phyloP scores from a whole-genome alignment of 2,113 vertebrate species.

The Notothenia coriiceps region DNA sequence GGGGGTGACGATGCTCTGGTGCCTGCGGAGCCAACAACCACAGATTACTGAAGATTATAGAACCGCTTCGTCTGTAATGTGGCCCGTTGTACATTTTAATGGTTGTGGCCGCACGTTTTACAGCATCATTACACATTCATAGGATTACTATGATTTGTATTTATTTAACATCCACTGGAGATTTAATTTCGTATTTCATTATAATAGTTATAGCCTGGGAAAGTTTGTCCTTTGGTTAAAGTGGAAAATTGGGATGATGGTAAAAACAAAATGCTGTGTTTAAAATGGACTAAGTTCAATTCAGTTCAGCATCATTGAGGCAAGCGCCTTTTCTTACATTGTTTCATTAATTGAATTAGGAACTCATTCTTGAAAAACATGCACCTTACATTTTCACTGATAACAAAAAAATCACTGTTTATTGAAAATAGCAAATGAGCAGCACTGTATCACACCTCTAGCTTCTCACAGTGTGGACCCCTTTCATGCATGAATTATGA shows the following conservation, averaged over 20 bases:
- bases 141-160: constrained; percentile 42
- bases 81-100: constrained; percentile 53
- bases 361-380: constrained; percentile 33
- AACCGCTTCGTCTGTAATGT: constrained; percentile 62
- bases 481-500: no score
- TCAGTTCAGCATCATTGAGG: constrained; percentile 28
- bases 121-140: constrained; percentile 56
- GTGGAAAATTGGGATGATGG: constrained; percentile 22
- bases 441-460: constrained; percentile 17
- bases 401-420: constrained; percentile 40
- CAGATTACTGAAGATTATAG: constrained; percentile 67
- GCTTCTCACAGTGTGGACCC: constrained; percentile 11
- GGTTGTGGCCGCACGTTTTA: constrained; percentile 58
- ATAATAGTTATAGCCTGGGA: constrained; percentile 40
- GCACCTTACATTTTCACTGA: constrained; percentile 18
- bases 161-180: constrained; percentile 27
- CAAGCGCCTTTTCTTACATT: constrained; percentile 13
- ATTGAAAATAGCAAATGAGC: constrained; percentile 39
- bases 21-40: constrained; percentile 43
- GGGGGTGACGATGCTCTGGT: constrained; percentile 69
- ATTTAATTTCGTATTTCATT: constrained; percentile 47
- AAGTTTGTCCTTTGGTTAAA: constrained; percentile 39
- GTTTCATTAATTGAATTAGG: constrained; percentile 48
- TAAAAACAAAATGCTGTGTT: constrained; percentile 46
- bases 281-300: constrained; percentile 21